phyloP scores from a whole-genome alignment of 2,888 invertebrate genomes.

The Caenorhabditis imperialis region DNA sequence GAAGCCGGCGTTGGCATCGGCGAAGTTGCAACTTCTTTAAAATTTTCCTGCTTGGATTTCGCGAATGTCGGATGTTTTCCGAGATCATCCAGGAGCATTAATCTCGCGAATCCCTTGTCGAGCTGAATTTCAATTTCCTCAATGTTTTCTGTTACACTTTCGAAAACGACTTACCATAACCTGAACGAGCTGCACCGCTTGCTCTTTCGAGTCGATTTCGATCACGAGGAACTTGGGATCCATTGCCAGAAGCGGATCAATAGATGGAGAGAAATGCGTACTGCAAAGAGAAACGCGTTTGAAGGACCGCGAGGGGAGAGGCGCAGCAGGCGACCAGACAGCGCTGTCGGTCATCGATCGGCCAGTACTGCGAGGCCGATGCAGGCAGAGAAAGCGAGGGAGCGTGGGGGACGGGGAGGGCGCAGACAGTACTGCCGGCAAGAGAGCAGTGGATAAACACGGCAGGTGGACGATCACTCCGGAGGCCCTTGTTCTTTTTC shows the following conservation, averaged over 20 bases:
- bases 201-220: constrained; percentile 51
- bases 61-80: constrained; percentile 52
- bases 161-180: constrained; percentile 49
- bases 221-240: constrained; percentile 58
- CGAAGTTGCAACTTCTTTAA: constrained; percentile 2
- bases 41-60: background rate
- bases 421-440: constrained; percentile 29
- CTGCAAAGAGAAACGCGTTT: constrained; percentile 18
- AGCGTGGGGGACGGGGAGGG: constrained; percentile 10
- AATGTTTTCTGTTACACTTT: background rate
- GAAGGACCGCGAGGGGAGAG: background rate
- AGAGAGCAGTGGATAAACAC: background rate
- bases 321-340: constrained; percentile 18
- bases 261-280: constrained; percentile 12
- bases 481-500: no score
- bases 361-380: constrained; percentile 33
- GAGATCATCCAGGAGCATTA: constrained; percentile 58
- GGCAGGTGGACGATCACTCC: background rate
- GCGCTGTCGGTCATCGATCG: constrained; percentile 43
- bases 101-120: constrained; percentile 50
- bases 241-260: no score
- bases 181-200: constrained; percentile 53
- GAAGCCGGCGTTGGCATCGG: background rate
- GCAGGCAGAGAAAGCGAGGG: constrained; percentile 3
- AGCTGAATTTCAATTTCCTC: constrained; percentile 39